Percentiles rank a stretch among this genome's conserved stretches.
Conservation (phyloP, 2,797 vertebrate genomes). For the Pantherophis alleghaniensis region DNA sequence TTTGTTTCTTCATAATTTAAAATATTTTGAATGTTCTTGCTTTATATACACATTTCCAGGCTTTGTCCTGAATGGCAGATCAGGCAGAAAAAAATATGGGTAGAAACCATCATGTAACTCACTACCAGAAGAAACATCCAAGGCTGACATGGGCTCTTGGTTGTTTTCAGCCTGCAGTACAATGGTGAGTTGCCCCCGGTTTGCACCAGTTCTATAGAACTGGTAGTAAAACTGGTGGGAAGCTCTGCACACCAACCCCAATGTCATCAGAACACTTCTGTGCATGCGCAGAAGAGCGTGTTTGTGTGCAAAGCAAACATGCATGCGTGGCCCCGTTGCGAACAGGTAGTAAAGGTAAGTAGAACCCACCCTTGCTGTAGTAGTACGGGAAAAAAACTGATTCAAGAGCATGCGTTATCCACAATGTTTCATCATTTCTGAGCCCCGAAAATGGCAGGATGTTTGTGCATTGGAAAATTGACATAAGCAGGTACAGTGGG, state of each 20-base stretch:
- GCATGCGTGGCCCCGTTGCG: too few species aligned
- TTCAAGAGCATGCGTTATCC: background rate
- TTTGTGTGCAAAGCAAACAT: too few species aligned
- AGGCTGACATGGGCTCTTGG: background rate
- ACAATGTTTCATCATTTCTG: background rate
- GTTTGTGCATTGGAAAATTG: background rate
- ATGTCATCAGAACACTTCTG: too few species aligned
- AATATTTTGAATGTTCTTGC: background rate
- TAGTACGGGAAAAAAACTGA: background rate
- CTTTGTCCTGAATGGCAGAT: background rate
- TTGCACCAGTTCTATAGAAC: too few species aligned
- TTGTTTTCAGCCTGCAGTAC: background rate
- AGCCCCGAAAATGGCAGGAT: background rate
- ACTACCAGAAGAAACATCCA: background rate
- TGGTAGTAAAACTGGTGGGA: too few species aligned
- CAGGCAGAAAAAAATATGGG: background rate
- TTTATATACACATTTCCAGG: background rate
- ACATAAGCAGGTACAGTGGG: background rate
- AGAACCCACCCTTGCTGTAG: background rate
- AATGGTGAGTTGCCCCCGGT: too few species aligned
- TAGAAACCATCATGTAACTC: background rate
- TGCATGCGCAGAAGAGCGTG: too few species aligned
- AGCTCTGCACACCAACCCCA: too few species aligned
- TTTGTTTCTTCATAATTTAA: background rate
- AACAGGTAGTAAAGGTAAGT: too few species aligned